These are phyloP conservation scores for Hippopotamyrus pictus DNA, from an alignment of 2,797 vertebrate species.

Conservation along the genomic window DNA sequence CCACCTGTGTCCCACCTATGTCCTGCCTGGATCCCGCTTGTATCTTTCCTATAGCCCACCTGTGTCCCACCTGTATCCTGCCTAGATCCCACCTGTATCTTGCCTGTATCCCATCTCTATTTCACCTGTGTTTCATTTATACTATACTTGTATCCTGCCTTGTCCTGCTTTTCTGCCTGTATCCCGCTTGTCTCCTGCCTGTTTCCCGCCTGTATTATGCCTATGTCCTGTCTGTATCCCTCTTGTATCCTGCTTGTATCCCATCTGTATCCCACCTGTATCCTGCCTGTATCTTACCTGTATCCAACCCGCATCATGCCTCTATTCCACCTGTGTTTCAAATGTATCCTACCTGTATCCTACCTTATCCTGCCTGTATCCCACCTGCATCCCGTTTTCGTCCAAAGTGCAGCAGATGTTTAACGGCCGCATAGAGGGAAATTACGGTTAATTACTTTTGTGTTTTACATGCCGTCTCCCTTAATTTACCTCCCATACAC, in stretches of 20 bases:
- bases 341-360: too few species aligned
- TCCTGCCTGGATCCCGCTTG: neutral
- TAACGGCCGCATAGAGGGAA: neutral
- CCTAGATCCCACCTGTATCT: neutral
- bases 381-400: neutral
- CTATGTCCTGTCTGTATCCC: neutral
- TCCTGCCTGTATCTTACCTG: neutral
- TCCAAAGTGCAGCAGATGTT: slow-evolving; percentile 2
- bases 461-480: slow-evolving; percentile 10
- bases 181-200: neutral
- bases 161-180: neutral
- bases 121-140: neutral
- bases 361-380: too few species aligned
- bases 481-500: slow-evolving; percentile 1
- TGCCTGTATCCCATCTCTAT: neutral
- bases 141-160: neutral
- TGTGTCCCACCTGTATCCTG: neutral
- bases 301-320: too few species aligned
- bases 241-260: neutral
- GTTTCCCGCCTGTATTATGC: neutral
- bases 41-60: neutral
- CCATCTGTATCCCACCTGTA: neutral
- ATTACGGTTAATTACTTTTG: slow-evolving; percentile 11
- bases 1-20: neutral
- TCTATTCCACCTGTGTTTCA: too few species aligned